phyloP scores from a whole-genome alignment of 2,797 vertebrate genomes.

The Tragopan temminckii region DNA sequence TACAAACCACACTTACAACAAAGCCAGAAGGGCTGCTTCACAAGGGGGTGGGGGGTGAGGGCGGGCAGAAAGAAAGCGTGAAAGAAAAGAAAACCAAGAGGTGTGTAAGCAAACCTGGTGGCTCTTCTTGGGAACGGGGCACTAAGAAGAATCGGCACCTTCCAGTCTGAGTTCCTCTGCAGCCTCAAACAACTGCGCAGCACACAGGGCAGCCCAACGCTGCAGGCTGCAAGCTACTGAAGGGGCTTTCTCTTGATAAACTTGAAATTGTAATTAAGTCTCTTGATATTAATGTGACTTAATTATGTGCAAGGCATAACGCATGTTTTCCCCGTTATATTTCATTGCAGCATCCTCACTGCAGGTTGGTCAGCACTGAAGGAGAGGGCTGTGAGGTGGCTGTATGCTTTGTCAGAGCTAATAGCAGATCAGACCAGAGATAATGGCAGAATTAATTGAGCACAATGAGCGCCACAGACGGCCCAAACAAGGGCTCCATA shows the following conservation, averaged over 20 bases:
- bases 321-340: not conserved
- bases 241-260: not conserved
- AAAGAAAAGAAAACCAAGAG: conserved; percentile 22
- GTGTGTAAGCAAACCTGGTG: conserved; percentile 37
- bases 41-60: conserved; percentile 31
- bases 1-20: conserved; percentile 83
- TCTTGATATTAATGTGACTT: not conserved
- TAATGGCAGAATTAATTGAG: conserved; percentile 53
- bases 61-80: not conserved
- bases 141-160: not conserved
- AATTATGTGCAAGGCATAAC: not conserved
- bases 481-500: not conserved
- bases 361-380: not conserved
- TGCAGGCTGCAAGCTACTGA: not conserved
- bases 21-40: conserved; percentile 83
- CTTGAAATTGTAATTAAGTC: not conserved
- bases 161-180: not conserved
- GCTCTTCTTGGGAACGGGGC: conserved; percentile 56
- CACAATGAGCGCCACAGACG: not conserved
- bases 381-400: not conserved
- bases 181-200: not conserved
- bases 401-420: conserved; percentile 12
- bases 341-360: not conserved
- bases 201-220: not conserved
- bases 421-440: not conserved